Base-by-base conservation (phyloP, 1,140 invertebrate genomes). In the Brachionus asplanchnoidis region DNA sequence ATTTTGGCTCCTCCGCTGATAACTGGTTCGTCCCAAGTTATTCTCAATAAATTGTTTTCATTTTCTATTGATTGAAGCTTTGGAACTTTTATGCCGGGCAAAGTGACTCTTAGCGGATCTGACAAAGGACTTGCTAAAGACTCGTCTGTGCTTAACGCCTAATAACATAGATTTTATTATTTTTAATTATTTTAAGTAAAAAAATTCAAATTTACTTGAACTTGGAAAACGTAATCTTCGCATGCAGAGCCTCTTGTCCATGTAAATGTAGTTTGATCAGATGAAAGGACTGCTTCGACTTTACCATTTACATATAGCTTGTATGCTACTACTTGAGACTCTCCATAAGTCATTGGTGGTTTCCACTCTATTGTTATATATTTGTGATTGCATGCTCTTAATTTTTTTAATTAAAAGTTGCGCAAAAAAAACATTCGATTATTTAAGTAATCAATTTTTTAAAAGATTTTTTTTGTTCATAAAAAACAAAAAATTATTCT, bases 321-420 rank as follows among this genome's bases (percentile, higher is more conserved):
- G 85, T 90, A 90, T n/a, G 89, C 89, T n/a, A 87, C 89, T 44
- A 90, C 87, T 36, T 87, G 66, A 12, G 88, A 88, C 84, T 88
- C 88, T 11, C 89, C 89, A 85, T 89, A 90, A 4, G 87, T 87
- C 3, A 85, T 87, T 14, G 88, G 88, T 84, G 89, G 88, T n/a
- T 90, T 88, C 89, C 89, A 90, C 82, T 90, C 88, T 56, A 90
- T 87, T 12, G 89, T 87, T 78, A 90, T 88, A 86, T 90, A 90
- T 12, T 88, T 89, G 87, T 90, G 90, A 80, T 90, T 90, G 82
- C 88, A 88, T 4, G 89, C 89, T 85, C 89, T 68, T 65, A 23
- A 65, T 36, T 8, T 68, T 44, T 46, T 17, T 23, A 42, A 42
- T 42, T 75, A 44, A 6, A 75, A 44, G 17, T 28, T n/a, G 36